Evolutionary conservation across 2,797 vertebrate species (phyloP).

Genomic region (Arctocebus calabarensis): DNA sequence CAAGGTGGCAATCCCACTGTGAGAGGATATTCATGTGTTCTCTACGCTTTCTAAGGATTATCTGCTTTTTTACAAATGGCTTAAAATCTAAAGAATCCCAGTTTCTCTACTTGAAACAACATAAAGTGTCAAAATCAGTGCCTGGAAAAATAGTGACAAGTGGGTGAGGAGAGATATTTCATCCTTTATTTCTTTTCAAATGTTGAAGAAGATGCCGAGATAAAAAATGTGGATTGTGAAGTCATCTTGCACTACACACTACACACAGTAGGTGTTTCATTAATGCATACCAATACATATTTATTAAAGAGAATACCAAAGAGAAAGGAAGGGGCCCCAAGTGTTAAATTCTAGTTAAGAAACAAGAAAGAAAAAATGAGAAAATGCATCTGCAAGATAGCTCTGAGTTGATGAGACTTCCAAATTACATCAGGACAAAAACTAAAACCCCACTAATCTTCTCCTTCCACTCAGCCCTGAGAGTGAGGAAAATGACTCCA

Average conservation of each 20-base stretch:
- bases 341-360: slow-evolving; percentile 22
- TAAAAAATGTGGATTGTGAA: background rate
- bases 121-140: background rate
- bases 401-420: background rate
- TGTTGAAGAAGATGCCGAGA: background rate
- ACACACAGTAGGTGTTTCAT: background rate
- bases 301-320: background rate
- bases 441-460: background rate
- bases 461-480: slow-evolving; percentile 37
- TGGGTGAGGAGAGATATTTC: background rate
- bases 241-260: background rate
- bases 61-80: background rate
- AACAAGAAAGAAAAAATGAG: slow-evolving; percentile 42
- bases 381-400: slow-evolving; percentile 1
- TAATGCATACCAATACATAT: background rate
- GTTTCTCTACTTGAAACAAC: background rate
- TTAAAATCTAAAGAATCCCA: background rate
- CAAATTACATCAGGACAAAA: background rate
- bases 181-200: background rate
- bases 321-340: background rate
- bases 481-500: slow-evolving; percentile 48
- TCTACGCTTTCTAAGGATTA: slow-evolving; percentile 43
- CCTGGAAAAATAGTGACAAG: background rate
- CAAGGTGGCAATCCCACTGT: background rate
- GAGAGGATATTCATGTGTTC: background rate